Base-by-base conservation (phyloP, 2,797 vertebrate genomes). In the Vireo griseus region DNA sequence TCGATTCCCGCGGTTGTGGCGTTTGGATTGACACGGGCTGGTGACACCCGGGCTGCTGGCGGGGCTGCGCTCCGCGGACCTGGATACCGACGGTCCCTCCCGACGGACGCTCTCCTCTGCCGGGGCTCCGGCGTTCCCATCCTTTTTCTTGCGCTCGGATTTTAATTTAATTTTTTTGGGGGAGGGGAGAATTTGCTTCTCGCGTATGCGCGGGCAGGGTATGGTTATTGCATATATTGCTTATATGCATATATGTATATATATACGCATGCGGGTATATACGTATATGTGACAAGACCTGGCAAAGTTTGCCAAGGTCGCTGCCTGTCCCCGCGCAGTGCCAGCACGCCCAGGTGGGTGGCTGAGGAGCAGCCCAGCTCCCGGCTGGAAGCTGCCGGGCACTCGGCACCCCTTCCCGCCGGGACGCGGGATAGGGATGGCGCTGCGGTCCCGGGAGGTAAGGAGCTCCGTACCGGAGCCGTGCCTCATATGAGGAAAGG, bases 11-110 rank as follows among this genome's bases (percentile, higher is more conserved):
- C 48, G 75, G 85, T 92, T 50, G 51, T 63, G 82, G 75, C 78
- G 45, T 73, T 88, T 69, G 92, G 95, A 92, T 65, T 95, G 77
- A 88, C 51, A 86, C 3, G 84, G 92, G 92, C 84, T 83, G 72
- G 31, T 86, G 79, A 77, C 81, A 92, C 83, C 52, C 19, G 76
- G 76, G 90, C 81, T 93, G 47, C 79, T 65, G 85, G 59, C 51
- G 42, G 88, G 58, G 90, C 90, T 82, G 51, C 9, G 79, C 83
- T 76, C 73, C 81, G 66, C 12, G 72, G 91, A 86, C 71, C 48
- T 86, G 81, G 95, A 89, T 75, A 85, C n/a, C n/a, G 67, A 55
- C 65, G 51, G 67, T 90, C 33, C 79, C n/a, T 75, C 54, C 67
- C 22, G 55, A 66, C 63, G 58, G 72, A 88, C 83, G 35, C 72